Base-by-base conservation (phyloP, 2,113 vertebrate genomes). In the Ciconia stormi region DNA sequence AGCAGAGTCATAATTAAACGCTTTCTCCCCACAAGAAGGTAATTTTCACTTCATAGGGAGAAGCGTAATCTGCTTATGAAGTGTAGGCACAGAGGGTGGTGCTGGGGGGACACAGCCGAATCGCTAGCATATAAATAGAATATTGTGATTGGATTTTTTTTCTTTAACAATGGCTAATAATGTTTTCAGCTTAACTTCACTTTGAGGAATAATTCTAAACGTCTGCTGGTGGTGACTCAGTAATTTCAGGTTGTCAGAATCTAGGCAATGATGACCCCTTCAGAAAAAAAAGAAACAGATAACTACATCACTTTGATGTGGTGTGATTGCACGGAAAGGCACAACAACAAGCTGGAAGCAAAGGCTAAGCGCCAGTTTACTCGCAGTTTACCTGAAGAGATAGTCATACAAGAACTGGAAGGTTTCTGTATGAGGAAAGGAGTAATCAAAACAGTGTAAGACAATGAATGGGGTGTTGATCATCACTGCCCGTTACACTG, bases 1-100 rank as follows among this genome's bases (percentile, higher is more conserved):
- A 98, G 98, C 98, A 97, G 97, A 97, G 97, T 92, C 94, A 72
- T 95, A 97, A 98, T 98, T 98, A 98, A 97, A 96, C 40, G 95
- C 97, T 95, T 47, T 95, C 97, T 97, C 96, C 95, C 90, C 71
- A 56, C 95, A 21, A 90, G 96, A 95, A 98, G 97, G 97, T 92
- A 97, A 98, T 98, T 98, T 96, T 97, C 96, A 86, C 96, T 97
- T 96, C 96, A 72, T 2, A 30, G 61, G 71, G 96, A 87, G 97
- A 96, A 96, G 92, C 89, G 65, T 89, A 95, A 90, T 96, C 96
- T 93, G 72, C 69, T 94, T 59, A 53, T 29, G 93, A 93, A 96
- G 96, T 42, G 94, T 44, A 34, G 87, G 91, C 82, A 61, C 93
- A 55, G 93, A 55, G 85, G 92, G 91, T 52, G 80, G 70, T 89